These are phyloP conservation scores for Thumatha senex DNA, from an alignment of 2,888 invertebrate species.

Conservation along the genomic window DNA sequence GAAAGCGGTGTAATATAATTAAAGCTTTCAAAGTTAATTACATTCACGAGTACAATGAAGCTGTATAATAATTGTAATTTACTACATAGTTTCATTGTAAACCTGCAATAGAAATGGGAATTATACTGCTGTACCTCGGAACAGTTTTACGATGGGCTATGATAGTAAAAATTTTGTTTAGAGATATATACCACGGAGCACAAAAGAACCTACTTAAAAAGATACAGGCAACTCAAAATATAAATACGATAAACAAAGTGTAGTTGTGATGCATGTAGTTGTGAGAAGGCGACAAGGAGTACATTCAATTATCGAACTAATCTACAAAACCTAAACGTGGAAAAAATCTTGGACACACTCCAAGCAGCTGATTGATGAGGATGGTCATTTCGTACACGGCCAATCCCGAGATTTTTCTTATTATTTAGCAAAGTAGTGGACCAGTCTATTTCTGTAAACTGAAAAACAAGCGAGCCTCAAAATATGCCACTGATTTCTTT, in stretches of 20 bases:
- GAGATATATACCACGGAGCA: no score
- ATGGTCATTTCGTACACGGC: conserved; percentile 83
- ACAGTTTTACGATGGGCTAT: no score
- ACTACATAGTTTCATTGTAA: background rate
- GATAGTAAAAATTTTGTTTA: no score
- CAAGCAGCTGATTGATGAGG: conserved; percentile 84
- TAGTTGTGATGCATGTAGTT: conserved; percentile 41
- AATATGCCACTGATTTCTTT: conserved; percentile 61
- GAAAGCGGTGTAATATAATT: conserved; percentile 3
- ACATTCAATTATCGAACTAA: conserved; percentile 75
- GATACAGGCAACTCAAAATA: background rate
- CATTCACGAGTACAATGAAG: conserved; percentile 1
- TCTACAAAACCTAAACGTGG: conserved; percentile 81
- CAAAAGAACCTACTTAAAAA: no score
- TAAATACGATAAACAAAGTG: conserved; percentile 15
- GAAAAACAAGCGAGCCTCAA: conserved; percentile 76
- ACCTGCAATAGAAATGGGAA: background rate
- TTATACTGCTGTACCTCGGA: no score
- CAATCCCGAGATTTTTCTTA: conserved; percentile 82
- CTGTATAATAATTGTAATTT: background rate
- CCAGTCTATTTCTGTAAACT: conserved; percentile 78
- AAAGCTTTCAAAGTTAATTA: conserved; percentile 14
- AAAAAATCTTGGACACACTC: conserved; percentile 80
- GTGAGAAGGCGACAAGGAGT: conserved; percentile 54
- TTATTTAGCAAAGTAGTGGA: conserved; percentile 82